A percentile compares a stretch with the other conserved stretches of the same genome.
These are phyloP conservation scores for Cettia cetti DNA, from an alignment of 2,113 vertebrate genomes.

Conservation along the genomic window DNA sequence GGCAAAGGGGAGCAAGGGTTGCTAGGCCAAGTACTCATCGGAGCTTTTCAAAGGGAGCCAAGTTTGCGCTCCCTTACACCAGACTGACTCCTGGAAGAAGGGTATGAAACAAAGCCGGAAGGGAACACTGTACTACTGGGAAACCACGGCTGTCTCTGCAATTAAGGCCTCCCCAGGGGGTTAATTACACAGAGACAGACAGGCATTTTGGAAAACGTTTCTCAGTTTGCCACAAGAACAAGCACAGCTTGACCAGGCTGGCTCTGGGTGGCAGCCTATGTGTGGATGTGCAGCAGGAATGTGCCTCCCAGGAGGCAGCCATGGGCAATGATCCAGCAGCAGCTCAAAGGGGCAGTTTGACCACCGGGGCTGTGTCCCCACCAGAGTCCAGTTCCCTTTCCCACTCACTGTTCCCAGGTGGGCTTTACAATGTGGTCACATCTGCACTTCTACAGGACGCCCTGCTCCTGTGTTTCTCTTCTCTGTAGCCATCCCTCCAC, in stretches of 20 bases:
- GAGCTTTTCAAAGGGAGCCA: conserved; percentile 48
- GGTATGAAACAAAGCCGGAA: conserved; percentile 39
- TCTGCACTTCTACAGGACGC: not conserved
- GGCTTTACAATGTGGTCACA: not conserved
- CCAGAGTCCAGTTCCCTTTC: not conserved
- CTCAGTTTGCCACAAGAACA: not conserved
- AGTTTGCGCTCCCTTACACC: conserved; percentile 15
- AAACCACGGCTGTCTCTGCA: conserved; percentile 2
- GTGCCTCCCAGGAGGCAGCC: not conserved
- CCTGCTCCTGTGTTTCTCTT: not conserved
- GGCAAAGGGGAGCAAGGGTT: not conserved
- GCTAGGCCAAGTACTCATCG: conserved; percentile 20
- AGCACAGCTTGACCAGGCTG: not conserved
- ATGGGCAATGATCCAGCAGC: not conserved
- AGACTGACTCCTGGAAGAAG: not conserved
- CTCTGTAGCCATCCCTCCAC: rapidly evolving
- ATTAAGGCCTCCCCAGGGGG: conserved; percentile 54
- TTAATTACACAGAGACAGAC: conserved; percentile 51
- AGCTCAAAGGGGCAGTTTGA: not conserved
- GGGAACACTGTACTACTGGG: conserved; percentile 16
- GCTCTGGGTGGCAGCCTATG: not conserved
- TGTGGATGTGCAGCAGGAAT: not conserved
- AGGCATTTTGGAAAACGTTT: conserved; percentile 3
- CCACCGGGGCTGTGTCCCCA: not conserved
- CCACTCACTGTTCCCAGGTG: not conserved